Evolutionary conservation across 1,140 invertebrate species (phyloP).

Genomic region (Sesamia nonagrioides): DNA sequence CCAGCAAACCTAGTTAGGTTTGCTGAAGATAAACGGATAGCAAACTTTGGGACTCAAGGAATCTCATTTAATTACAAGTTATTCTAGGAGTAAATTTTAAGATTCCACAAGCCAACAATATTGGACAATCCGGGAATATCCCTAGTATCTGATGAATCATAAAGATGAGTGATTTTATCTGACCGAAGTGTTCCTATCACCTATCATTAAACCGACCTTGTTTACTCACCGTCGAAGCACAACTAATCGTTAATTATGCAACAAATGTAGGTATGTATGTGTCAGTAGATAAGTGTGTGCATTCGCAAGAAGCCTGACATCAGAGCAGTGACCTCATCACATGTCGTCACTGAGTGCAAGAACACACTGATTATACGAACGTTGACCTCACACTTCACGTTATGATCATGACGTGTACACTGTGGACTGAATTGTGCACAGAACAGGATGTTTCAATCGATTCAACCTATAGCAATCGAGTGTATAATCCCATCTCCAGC

Average conservation of each 20-base stretch:
- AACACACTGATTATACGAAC: neutral
- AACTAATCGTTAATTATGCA: neutral
- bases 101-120: neutral
- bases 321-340: neutral
- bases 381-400: neutral
- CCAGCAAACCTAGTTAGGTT: too few species aligned
- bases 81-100: neutral
- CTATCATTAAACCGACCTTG: neutral
- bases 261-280: neutral
- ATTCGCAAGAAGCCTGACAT: neutral
- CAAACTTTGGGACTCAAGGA: neutral
- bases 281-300: neutral
- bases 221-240: neutral
- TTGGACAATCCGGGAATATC: neutral
- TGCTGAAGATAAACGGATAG: neutral
- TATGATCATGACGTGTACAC: neutral
- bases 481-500: neutral
- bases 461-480: neutral
- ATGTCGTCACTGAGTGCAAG: neutral
- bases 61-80: neutral
- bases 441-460: neutral
- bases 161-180: neutral
- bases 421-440: neutral
- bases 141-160: neutral
- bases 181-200: neutral